Percentiles rank a stretch among this genome's conserved stretches.
Conservation (phyloP, 2,888 invertebrate species). For the Philopedon plagiatum region DNA sequence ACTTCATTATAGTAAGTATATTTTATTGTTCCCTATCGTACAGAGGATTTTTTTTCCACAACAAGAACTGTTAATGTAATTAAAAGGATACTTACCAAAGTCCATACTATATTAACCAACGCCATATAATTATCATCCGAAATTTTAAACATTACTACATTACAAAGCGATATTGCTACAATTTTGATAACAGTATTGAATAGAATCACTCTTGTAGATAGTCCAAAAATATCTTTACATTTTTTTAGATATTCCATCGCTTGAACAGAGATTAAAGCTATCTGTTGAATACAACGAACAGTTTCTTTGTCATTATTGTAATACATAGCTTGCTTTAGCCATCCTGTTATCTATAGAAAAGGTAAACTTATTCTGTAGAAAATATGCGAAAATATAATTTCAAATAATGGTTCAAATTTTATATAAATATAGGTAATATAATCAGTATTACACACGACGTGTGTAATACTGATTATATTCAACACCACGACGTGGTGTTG, state of each 20-base stretch:
- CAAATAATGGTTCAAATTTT: too few species aligned
- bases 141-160: not conserved
- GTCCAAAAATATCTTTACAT: not conserved
- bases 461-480: too few species aligned
- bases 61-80: not conserved
- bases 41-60: too few species aligned
- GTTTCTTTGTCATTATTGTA: constrained; percentile 18
- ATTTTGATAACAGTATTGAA: not conserved
- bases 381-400: too few species aligned
- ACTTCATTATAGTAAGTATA: too few species aligned
- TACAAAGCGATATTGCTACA: not conserved
- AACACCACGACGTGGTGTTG: too few species aligned
- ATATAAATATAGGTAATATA: too few species aligned
- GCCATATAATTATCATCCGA: not conserved
- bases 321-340: constrained; percentile 26
- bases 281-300: constrained; percentile 3
- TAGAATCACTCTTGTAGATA: constrained; percentile 9
- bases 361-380: too few species aligned
- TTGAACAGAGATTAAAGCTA: not conserved
- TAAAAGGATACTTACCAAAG: not conserved
- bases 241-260: not conserved
- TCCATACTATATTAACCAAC: constrained; percentile 5
- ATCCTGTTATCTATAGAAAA: constrained; percentile 12
- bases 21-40: too few species aligned
- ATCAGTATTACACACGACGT: too few species aligned